Percentiles rank a stretch among this genome's conserved stretches.
These are phyloP conservation scores for Cephus runcator DNA, from an alignment of 2,888 invertebrate genomes.

Conservation along the genomic window DNA sequence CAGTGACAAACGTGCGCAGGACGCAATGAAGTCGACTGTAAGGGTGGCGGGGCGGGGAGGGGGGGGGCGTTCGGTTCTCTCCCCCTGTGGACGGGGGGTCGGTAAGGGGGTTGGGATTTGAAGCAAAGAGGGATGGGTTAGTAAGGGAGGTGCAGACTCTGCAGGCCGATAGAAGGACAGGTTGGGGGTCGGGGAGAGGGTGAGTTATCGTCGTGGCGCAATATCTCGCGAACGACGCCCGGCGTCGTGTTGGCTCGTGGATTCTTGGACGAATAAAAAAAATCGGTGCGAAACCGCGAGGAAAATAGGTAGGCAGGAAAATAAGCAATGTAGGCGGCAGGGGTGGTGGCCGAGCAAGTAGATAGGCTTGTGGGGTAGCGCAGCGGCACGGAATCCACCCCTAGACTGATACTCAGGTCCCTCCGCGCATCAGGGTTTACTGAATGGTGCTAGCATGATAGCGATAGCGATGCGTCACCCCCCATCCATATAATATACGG, in stretches of 20 bases:
- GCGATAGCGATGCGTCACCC: constrained; percentile 45
- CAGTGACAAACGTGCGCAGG: constrained; percentile 50
- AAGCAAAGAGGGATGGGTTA: constrained; percentile 16
- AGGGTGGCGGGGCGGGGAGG: constrained; percentile 36
- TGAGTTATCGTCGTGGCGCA: constrained; percentile 45
- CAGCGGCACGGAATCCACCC: constrained; percentile 58
- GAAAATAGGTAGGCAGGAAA: background rate
- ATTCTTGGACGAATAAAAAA: constrained; percentile 50
- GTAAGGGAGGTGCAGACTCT: constrained; percentile 12
- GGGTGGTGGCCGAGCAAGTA: constrained; percentile 1
- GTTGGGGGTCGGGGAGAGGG: constrained; percentile 30
- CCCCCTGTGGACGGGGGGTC: constrained; percentile 5
- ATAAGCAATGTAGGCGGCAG: background rate
- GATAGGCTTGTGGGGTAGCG: constrained; percentile 42
- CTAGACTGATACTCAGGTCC: constrained; percentile 63
- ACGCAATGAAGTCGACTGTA: constrained; percentile 54
- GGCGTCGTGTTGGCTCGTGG: constrained; percentile 67
- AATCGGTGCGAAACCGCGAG: constrained; percentile 27
- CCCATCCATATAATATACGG: constrained; percentile 41
- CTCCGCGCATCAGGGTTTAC: constrained; percentile 48
- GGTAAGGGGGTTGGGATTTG: constrained; percentile 7
- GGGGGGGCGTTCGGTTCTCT: constrained; percentile 36
- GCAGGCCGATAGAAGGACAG: constrained; percentile 13
- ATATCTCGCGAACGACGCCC: constrained; percentile 61
- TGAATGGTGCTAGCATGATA: constrained; percentile 32